A percentile compares a stretch with the other conserved stretches of the same genome.
Conservation (phyloP, 2,113 vertebrate genomes). For the Poeciliopsis retropinna region DNA sequence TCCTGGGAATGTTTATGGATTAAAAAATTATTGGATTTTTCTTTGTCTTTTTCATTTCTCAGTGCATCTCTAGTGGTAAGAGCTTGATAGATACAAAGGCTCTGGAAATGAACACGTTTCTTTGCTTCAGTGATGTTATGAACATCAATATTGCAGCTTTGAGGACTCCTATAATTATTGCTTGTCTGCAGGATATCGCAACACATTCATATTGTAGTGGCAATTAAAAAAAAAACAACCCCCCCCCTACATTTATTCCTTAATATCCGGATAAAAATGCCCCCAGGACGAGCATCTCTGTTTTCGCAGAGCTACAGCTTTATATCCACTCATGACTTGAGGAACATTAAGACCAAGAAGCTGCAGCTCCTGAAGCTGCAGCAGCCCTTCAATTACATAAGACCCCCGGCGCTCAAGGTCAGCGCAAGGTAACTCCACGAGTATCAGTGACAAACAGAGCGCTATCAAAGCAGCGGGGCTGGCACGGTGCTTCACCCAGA, state of each 20-base stretch:
- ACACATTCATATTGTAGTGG: background rate
- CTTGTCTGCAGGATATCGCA: background rate
- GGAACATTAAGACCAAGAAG: slow-evolving; percentile 45
- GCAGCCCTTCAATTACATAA: slow-evolving; percentile 54
- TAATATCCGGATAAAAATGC: slow-evolving; percentile 23
- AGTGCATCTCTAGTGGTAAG: slow-evolving; percentile 18
- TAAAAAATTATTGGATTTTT: too few relatives aligned
- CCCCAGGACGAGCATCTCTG: slow-evolving; percentile 13
- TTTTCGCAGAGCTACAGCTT: slow-evolving; percentile 33
- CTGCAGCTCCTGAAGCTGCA: slow-evolving; percentile 45
- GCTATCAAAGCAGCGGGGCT: slow-evolving; percentile 18
- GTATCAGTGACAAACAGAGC: background rate
- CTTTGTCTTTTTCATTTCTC: background rate
- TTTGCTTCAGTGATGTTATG: background rate
- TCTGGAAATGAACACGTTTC: background rate
- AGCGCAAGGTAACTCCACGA: slow-evolving; percentile 49
- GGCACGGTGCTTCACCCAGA: slow-evolving; percentile 9
- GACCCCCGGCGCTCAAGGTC: slow-evolving; percentile 56
- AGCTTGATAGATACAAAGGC: background rate
- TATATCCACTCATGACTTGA: slow-evolving; percentile 39
- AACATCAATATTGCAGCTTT: background rate
- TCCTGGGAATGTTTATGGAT: too few relatives aligned
- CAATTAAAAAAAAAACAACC: background rate
- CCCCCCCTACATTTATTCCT: slow-evolving; percentile 4
- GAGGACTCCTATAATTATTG: background rate